Base-by-base conservation (phyloP, 23 tunicate genomes). In the Ascidia mentula region DNA sequence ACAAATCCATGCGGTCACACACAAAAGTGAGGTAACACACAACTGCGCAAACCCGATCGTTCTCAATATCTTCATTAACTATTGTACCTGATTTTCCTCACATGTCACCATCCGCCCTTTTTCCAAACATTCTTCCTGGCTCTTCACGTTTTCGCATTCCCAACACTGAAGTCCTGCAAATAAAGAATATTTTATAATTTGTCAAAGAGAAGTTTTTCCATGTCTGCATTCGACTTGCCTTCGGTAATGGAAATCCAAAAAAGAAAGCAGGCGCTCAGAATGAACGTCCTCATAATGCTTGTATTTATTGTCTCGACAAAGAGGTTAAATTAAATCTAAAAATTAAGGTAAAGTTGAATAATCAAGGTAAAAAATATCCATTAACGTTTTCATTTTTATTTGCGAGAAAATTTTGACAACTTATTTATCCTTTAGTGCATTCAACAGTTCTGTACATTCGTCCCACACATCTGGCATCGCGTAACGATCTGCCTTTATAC, bases 81-180 rank as follows among this genome's bases (percentile, higher is more conserved):
- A n/a, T n/a, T 20, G 17, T 40, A 81, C 88, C 88, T 84, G 88
- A 32, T 31, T 72, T 32, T 3, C 45, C 0, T 84, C 76, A 38
- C 88, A 84, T 37, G 17, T 40, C 24, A 60, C 75, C 61, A 73
- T 15, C 32, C 70, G 22, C 12, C 90, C 90, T 17, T 37, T 53
- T 33, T 59, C 40, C 45, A 86, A 45, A 60, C 90, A 86, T 24
- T 86, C 90, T 20, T 79, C 37, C 28, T 86, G 84, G 39, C 90
- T 86, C n/a, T 22, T 70, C 1, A 79, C 90, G 37, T 86, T 86
- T 34, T 86, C 90, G 33, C 90, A 86, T 40, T 78, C 82, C 90
- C 90, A 86, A 74, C 90, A 86, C 9, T 17, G 72, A 13, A 85
- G 24, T 31, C 80, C 89, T 85, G 38, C 35, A 46, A 46, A 73